Evolutionary conservation across 1,140 invertebrate genomes (phyloP), one percentile per base, ranked within the genome.

Genomic region (Anastrepha ludens): DNA sequence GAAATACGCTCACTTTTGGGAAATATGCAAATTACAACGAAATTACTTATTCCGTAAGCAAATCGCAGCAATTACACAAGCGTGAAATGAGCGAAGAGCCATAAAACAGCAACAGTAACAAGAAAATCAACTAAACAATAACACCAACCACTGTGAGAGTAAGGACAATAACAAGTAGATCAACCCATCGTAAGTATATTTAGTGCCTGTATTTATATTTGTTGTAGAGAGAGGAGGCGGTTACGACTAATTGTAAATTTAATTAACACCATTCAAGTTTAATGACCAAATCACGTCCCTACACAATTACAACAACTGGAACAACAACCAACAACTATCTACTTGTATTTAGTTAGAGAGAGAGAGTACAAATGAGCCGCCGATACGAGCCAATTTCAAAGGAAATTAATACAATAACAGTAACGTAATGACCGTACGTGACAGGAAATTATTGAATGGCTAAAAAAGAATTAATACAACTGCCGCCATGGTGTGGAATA

Each of bases 211-310:
- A 29, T 29, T 29, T 29, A 29, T 29, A 29, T 13, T 81, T 44
- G n/a, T 5, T 81, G 9, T 50, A 55, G 20, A 47, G 20, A 47
- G 47, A 8, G 74, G 44, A 11, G 74, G 47, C 74, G 74, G 74
- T 55, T 55, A 55, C 8, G 74, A 47, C 47, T 81, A 81, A 81
- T 81, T 81, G 47, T 81, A 81, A 81, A 81, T 81, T 81, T 81
- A 81, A 81, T 81, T 81, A 81, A 81, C 74, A 81, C 74, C 74
- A 81, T 81, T 58, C 74, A 81, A 81, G 47, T 81, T 81, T 81
- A 81, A 81, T 81, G 74, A 55, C 74, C 74, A 81, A 81, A 81
- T 81, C 74, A 81, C 74, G 74, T 81, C 74, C 47, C 67, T 74
- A 74, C 67, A 74, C n/a, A 81, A 55, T 81, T 55, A 81, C 47